Evolutionary conservation across 1,140 invertebrate genomes (phyloP), one percentile per base, ranked within the genome.

Genomic region (Carposina sasakii): DNA sequence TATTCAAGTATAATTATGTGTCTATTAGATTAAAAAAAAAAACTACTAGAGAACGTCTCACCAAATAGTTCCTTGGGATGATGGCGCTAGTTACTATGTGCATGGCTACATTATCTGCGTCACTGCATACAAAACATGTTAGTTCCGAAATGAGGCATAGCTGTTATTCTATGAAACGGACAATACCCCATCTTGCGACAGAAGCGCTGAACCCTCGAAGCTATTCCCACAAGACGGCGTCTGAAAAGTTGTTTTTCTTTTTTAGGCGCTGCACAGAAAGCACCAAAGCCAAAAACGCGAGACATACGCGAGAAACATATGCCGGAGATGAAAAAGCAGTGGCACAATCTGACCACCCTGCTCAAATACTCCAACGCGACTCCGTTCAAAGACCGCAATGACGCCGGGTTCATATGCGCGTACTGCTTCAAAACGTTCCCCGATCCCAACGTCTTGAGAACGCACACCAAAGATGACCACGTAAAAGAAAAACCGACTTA

Each of bases 161-260:
- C n/a, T n/a, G n/a, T n/a, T n/a, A n/a, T n/a, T n/a, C n/a, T n/a
- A n/a, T n/a, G n/a, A n/a, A n/a, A n/a, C n/a, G n/a, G n/a, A n/a
- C n/a, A n/a, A n/a, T n/a, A n/a, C n/a, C n/a, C n/a, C n/a, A n/a
- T n/a, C n/a, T n/a, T n/a, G n/a, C n/a, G n/a, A n/a, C n/a, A n/a
- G n/a, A n/a, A n/a, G n/a, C n/a, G n/a, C n/a, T n/a, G n/a, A n/a
- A n/a, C n/a, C n/a, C n/a, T n/a, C n/a, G n/a, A n/a, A n/a, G n/a
- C n/a, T n/a, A n/a, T n/a, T n/a, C n/a, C n/a, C n/a, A n/a, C 52
- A 56, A 54, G 71, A 70, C 54, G 63, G 59, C 70, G 54, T 67
- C 69, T 81, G 60, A 76, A 65, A 63, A 63, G 60, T 63, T 77
- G 53, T 79, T 78, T 79, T 81, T 83, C 76, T 83, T 83, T 83